A percentile compares a stretch with the other conserved stretches of the same genome.
Conservation (phyloP, 2,797 vertebrate species). For the Melanotaenia nigrans region DNA sequence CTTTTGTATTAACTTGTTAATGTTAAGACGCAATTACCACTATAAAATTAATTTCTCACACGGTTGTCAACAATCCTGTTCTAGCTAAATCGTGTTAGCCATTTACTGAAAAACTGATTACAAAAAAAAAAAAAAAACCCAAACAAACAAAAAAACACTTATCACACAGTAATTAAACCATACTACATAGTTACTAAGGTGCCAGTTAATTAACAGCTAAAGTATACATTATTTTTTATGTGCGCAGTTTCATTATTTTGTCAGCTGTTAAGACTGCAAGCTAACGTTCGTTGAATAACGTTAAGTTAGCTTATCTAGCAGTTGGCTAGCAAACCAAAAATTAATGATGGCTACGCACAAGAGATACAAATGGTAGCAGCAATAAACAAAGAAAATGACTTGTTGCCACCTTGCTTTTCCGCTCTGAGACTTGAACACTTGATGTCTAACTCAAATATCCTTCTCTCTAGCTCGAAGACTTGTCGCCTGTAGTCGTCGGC, state of each 20-base stretch:
- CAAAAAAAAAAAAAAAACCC: too few species aligned
- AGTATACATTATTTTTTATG: background rate
- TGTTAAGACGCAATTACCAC: background rate
- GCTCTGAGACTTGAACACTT: conserved; percentile 83
- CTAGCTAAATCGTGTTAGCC: conserved; percentile 55
- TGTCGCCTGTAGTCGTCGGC: conserved; percentile 87
- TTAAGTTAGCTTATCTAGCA: conserved; percentile 60
- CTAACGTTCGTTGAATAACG: conserved; percentile 49
- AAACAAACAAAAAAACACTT: background rate
- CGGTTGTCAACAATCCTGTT: conserved; percentile 42
- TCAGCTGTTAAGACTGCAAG: conserved; percentile 70
- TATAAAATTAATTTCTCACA: background rate
- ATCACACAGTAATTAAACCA: too few species aligned
- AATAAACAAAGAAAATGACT: background rate
- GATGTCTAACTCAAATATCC: conserved; percentile 85
- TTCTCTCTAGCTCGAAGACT: conserved; percentile 86
- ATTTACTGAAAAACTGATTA: background rate
- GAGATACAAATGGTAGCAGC: background rate
- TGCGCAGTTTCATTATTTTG: conserved; percentile 37
- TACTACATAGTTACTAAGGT: fast-evolving
- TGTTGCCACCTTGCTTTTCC: conserved; percentile 81
- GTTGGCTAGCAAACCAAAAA: conserved; percentile 46
- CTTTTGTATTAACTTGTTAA: background rate
- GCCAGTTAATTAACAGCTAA: fast-evolving
- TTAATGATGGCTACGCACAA: background rate